Evolutionary conservation across 92 coral and sea anemone species (phyloP).

Genomic region (Zoanthus gigantus): DNA sequence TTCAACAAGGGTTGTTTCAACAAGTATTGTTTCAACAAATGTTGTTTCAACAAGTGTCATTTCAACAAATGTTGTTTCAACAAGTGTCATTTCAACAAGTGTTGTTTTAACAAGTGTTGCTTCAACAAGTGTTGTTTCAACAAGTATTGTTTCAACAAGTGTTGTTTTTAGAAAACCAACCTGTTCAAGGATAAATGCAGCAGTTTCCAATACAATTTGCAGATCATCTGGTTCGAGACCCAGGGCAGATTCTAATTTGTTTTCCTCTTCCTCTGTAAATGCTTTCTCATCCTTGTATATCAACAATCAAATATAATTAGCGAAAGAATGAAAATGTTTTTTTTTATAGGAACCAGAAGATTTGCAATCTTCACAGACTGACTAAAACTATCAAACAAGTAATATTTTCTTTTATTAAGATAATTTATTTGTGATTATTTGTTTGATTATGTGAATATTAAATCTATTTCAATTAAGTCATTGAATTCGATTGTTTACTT

Average conservation of each 20-base stretch:
- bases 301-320: background rate
- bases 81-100: too few relatives aligned
- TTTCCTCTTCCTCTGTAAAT: slow-evolving; percentile 92
- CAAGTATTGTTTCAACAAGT: too few relatives aligned
- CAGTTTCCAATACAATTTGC: slow-evolving; percentile 92
- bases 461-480: too few relatives aligned
- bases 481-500: too few relatives aligned
- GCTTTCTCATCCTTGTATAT: slow-evolving; percentile 85
- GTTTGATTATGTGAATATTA: too few relatives aligned
- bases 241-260: slow-evolving; percentile 84
- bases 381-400: too few relatives aligned
- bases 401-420: too few relatives aligned
- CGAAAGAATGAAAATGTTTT: background rate
- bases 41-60: too few relatives aligned
- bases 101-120: too few relatives aligned
- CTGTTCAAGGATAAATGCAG: slow-evolving; percentile 94
- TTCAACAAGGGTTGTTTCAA: background rate
- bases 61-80: background rate
- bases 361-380: background rate
- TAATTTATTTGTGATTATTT: too few relatives aligned
- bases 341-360: background rate
- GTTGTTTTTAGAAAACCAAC: slow-evolving; percentile 31
- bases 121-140: too few relatives aligned
- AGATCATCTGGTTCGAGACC: slow-evolving; percentile 81
- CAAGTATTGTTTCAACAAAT: too few relatives aligned